Evolutionary conservation across 2,113 vertebrate species (phyloP), one percentile per base, ranked within the genome.

Genomic region (Pagrus major): DNA sequence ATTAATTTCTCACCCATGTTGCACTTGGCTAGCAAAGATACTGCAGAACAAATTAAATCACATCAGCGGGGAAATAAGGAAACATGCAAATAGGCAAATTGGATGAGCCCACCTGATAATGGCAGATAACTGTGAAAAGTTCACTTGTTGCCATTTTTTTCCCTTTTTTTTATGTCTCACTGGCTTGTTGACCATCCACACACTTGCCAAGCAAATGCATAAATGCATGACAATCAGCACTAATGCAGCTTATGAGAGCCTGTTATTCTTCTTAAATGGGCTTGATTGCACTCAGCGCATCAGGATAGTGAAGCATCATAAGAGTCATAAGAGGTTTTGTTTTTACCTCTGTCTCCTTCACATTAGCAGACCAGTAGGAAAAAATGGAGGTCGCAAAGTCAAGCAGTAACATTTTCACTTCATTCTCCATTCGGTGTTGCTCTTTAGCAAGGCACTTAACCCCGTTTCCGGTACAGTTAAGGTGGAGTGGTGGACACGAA

Each of bases 41-140:
- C 49, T 9, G 14, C 29, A 61, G 70, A 80, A 65, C 61, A 81
- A 81, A 86, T 86, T 47, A 52, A 84, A 81, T 80, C 67, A 79
- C 52, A 71, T 87, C 72, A 72, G 70, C 18, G 16, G 39, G 66
- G 70, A 86, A 83, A 87, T 71, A 83, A 86, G 25, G 54, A 73
- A 63, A 56, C 75, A 79, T 79, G 46, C 44, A 75, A 75, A 81
- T 79, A 37, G 59, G 52, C 29, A 47, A 87, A 87, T 60, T 72
- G 73, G 79, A 80, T 87, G 49, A 78, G 69, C 41, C 29, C 76
- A 89, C 79, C 79, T 78, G 44, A 65, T 42, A 60, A 73, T 65
- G n/a, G 58, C 71, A 42, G 25, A 71, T 56, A 41, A 72, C 54
- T 76, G 47, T 73, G 59, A 66, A 76, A 68, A 80, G 37, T 78